phyloP scores from a whole-genome alignment of 2,113 vertebrate species.

The Pangasianodon gigas region DNA sequence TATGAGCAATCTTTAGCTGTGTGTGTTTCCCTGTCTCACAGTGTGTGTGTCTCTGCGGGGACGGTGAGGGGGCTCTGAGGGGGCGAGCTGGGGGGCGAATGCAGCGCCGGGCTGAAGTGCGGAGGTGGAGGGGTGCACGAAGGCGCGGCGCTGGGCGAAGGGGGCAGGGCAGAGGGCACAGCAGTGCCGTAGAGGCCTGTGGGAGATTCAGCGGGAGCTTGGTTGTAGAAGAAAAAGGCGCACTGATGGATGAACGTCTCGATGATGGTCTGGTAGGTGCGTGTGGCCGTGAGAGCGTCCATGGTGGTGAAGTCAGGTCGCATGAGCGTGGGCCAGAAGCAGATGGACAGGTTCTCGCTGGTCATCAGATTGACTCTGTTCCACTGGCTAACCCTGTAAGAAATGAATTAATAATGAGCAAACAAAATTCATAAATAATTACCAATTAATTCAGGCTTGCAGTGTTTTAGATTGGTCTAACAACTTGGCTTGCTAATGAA shows the following conservation, averaged over 20 bases:
- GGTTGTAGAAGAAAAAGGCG: conserved; percentile 93
- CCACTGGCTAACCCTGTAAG: conserved; percentile 86
- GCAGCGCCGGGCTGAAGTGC: conserved; percentile 73
- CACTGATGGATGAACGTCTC: conserved; percentile 96
- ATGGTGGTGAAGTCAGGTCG: conserved; percentile 91
- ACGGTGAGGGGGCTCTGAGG: conserved; percentile 71
- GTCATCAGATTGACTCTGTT: conserved; percentile 91
- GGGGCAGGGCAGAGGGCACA: conserved; percentile 62
- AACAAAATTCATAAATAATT: not conserved
- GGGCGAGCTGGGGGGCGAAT: conserved; percentile 76
- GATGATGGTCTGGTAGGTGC: conserved; percentile 97
- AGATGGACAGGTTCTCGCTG: conserved; percentile 95
- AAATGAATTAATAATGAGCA: not conserved
- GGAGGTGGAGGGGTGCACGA: conserved; percentile 66
- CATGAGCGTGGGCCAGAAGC: conserved; percentile 96
- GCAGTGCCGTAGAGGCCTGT: conserved; percentile 70
- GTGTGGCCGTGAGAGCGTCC: conserved; percentile 91
- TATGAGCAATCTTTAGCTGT: not conserved
- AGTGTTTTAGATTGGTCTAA: not conserved
- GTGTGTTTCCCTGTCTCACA: conserved; percentile 67
- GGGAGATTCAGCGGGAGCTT: conserved; percentile 81
- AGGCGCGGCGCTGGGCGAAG: conserved; percentile 74
- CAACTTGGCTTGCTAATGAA: no score
- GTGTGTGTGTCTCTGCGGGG: conserved; percentile 82
- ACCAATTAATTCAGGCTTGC: not conserved